Percentiles rank a stretch among this genome's conserved stretches.
phyloP scores from a whole-genome alignment of 2,888 invertebrate species.

The Drosophila demipolita region DNA sequence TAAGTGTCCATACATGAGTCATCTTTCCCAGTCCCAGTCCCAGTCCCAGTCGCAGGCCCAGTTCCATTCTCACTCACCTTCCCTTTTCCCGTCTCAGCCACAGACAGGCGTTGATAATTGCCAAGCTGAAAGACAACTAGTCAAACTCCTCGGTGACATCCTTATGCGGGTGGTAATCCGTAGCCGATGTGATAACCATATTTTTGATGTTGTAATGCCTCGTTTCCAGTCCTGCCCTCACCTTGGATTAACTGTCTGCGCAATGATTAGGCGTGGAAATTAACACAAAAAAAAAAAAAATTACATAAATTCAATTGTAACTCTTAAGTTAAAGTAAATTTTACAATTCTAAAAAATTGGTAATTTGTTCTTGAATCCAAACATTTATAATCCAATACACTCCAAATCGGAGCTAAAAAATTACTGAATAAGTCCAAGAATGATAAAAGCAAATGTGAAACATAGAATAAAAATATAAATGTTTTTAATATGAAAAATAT shows the following conservation, averaged over 20 bases:
- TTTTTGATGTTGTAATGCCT: slow-evolving; percentile 35
- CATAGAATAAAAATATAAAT: background rate
- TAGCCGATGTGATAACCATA: slow-evolving; percentile 55
- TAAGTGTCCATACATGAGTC: slow-evolving; percentile 74
- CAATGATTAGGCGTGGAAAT: slow-evolving; percentile 52
- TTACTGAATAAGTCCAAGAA: background rate
- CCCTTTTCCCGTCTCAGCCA: background rate
- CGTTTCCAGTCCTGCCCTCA: slow-evolving; percentile 59
- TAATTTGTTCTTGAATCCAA: background rate
- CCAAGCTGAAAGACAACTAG: slow-evolving; percentile 22
- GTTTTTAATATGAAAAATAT: background rate
- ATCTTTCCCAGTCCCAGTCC: slow-evolving; percentile 30
- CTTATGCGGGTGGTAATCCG: slow-evolving; percentile 64
- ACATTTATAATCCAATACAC: background rate
- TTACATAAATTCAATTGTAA: background rate
- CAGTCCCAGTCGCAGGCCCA: background rate
- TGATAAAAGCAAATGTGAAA: background rate
- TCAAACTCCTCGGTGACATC: slow-evolving; percentile 26
- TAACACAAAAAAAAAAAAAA: background rate
- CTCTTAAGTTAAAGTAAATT: background rate
- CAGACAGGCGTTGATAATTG: slow-evolving; percentile 62
- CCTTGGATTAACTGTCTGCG: slow-evolving; percentile 37
- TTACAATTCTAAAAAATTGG: background rate
- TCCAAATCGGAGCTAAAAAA: background rate
- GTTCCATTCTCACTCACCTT: background rate